These are phyloP conservation scores for Drosophila sproati DNA, from an alignment of 1,140 invertebrate genomes.

Conservation along the genomic window DNA sequence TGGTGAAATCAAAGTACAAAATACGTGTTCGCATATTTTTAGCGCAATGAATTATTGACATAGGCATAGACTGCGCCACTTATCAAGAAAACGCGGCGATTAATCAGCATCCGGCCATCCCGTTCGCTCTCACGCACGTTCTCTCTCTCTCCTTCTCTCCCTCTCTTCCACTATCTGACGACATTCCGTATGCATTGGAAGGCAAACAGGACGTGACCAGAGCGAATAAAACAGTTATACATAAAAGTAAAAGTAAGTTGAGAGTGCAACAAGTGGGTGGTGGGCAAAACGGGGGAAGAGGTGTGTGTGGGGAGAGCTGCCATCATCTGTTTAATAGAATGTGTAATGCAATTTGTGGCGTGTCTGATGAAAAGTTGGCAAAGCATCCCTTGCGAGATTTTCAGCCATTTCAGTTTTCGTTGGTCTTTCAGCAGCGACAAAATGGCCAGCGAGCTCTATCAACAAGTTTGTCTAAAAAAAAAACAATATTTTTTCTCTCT, in stretches of 20 bases:
- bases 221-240: background rate
- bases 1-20: slow-evolving; percentile 29
- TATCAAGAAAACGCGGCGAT: slow-evolving; percentile 12
- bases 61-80: background rate
- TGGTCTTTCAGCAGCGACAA: slow-evolving; percentile 8
- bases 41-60: slow-evolving; percentile 9
- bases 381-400: slow-evolving; percentile 1
- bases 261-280: slow-evolving; percentile 56
- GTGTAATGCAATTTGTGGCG: slow-evolving; percentile 22
- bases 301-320: background rate
- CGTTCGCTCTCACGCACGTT: background rate
- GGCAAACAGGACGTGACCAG: background rate
- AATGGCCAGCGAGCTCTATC: slow-evolving; percentile 24
- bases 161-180: background rate
- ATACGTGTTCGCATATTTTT: slow-evolving; percentile 39
- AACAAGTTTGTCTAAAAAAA: slow-evolving; percentile 25
- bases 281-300: background rate
- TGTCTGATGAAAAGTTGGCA: slow-evolving; percentile 25
- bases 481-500: background rate
- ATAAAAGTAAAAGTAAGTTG: slow-evolving; percentile 36
- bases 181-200: background rate
- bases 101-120: slow-evolving; percentile 28
- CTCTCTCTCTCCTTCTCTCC: background rate
- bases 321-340: slow-evolving; percentile 7
- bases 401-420: slow-evolving; percentile 8